A percentile compares a stretch with the other conserved stretches of the same genome.
These are phyloP conservation scores for Dryobates pubescens DNA, from an alignment of 2,797 vertebrate species.

Conservation along the genomic window DNA sequence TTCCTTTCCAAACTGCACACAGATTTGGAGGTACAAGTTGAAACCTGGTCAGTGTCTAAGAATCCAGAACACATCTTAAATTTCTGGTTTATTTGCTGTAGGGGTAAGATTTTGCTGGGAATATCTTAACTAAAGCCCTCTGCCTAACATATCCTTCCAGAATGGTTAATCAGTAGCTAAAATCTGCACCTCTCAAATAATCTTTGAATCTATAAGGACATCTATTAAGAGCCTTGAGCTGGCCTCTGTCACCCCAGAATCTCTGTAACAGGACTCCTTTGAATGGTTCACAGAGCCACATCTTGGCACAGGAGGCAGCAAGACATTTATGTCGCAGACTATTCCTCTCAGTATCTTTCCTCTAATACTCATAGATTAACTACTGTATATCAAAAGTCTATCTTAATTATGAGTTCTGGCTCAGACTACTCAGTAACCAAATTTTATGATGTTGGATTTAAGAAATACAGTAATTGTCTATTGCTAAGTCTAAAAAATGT, in stretches of 20 bases:
- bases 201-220: background rate
- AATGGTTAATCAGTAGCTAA: background rate
- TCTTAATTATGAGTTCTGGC: background rate
- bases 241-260: background rate
- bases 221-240: background rate
- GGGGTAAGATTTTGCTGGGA: background rate
- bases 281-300: background rate
- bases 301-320: background rate
- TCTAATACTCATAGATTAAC: background rate
- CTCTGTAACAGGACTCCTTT: background rate
- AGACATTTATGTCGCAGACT: background rate
- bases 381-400: background rate
- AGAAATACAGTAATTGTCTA: background rate
- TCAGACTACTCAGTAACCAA: background rate
- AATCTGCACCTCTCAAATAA: background rate
- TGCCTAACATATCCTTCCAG: background rate
- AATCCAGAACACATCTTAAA: background rate
- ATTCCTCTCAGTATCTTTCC: background rate
- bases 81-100: background rate
- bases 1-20: background rate
- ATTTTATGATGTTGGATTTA: background rate
- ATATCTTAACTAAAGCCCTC: background rate
- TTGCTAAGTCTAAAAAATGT: background rate
- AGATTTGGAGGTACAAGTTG: background rate
- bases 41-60: background rate